Evolutionary conservation across 2,888 invertebrate genomes (phyloP).

Genomic region (Polydrusus pterygomalis): DNA sequence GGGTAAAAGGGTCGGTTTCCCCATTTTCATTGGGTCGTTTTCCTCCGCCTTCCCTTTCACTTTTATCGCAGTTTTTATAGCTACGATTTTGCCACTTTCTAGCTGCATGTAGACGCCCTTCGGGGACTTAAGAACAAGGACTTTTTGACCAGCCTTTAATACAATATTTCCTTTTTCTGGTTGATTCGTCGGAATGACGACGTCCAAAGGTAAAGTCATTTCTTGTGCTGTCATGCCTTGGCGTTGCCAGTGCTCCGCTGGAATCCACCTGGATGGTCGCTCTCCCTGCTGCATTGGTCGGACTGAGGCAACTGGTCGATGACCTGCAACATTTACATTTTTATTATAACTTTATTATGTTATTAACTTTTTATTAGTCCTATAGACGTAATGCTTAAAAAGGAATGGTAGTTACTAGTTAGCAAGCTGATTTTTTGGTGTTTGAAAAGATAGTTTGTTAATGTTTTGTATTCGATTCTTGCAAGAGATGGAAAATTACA

Average conservation of each 20-base stretch:
- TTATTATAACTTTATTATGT: too few relatives aligned
- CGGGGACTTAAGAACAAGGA: constrained; percentile 94
- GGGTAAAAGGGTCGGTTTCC: constrained; percentile 59
- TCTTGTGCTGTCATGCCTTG: constrained; percentile 91
- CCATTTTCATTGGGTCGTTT: constrained; percentile 70
- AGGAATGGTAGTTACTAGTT: too few relatives aligned
- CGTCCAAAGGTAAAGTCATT: constrained; percentile 92
- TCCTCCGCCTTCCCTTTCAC: constrained; percentile 75
- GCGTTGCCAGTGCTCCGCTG: constrained; percentile 92
- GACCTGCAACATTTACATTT: too few relatives aligned
- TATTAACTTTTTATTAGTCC: too few relatives aligned
- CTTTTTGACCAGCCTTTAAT: constrained; percentile 94
- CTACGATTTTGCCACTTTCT: constrained; percentile 95
- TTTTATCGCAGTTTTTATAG: constrained; percentile 88
- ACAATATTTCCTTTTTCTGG: constrained; percentile 92
- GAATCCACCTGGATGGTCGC: constrained; percentile 81
- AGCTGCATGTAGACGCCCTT: constrained; percentile 97
- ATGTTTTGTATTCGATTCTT: too few relatives aligned
- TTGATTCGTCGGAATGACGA: constrained; percentile 94
- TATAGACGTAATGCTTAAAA: too few relatives aligned
- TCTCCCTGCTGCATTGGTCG: constrained; percentile 85
- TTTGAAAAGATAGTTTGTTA: too few relatives aligned
- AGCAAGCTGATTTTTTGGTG: too few relatives aligned
- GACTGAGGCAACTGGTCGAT: constrained; percentile 76
- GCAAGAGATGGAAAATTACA: too few relatives aligned